Percentiles rank a stretch among this genome's conserved stretches.
Conservation (phyloP, 2,113 vertebrate genomes). For the Tinamus guttatus region DNA sequence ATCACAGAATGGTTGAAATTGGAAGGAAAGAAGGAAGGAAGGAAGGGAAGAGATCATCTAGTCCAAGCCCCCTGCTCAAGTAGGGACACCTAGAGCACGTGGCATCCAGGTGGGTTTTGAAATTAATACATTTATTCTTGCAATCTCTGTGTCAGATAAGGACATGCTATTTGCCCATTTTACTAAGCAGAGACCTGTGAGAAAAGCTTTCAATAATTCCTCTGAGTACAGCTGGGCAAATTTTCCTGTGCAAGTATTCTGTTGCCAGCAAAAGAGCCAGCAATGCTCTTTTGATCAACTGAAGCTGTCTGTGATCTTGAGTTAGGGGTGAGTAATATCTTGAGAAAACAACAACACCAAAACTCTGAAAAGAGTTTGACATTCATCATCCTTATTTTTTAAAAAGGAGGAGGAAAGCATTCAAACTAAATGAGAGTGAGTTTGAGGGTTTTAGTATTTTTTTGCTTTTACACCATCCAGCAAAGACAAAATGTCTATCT, state of each 20-base stretch:
- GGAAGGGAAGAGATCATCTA: too few species aligned
- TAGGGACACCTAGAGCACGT: too few species aligned
- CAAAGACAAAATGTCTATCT: not conserved
- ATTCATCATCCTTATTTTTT: not conserved
- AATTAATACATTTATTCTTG: not conserved
- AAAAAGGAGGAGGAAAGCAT: accelerated
- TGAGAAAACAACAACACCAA: not conserved
- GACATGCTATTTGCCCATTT: not conserved
- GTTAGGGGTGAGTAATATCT: not conserved
- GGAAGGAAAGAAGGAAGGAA: too few species aligned
- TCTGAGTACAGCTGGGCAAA: not conserved
- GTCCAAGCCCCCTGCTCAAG: too few species aligned
- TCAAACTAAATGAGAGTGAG: too few species aligned
- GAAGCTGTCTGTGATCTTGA: not conserved
- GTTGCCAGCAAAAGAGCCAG: too few species aligned
- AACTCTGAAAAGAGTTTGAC: not conserved
- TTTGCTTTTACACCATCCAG: not conserved
- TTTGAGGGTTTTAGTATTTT: not conserved
- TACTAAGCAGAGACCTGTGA: not conserved
- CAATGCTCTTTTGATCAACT: not conserved
- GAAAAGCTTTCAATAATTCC: conserved; percentile 9
- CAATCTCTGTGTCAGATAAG: not conserved
- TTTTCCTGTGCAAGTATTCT: conserved; percentile 13
- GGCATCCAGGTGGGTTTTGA: too few species aligned
- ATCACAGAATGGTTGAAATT: too few species aligned